Evolutionary conservation across 2,888 invertebrate genomes (phyloP), one percentile per base, ranked within the genome.

Genomic region (Kryphioiulus occultus): DNA sequence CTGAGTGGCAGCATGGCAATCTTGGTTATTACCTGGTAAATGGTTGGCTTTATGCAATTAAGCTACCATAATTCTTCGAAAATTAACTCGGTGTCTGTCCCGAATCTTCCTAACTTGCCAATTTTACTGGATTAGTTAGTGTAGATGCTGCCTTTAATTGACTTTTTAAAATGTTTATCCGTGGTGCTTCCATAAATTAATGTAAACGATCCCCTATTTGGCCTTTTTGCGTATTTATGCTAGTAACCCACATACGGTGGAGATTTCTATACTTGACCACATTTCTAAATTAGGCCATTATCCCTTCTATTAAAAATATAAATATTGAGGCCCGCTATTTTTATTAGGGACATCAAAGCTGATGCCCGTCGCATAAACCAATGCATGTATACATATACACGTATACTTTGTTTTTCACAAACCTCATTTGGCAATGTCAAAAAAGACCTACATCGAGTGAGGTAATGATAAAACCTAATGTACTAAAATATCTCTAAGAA

Each of bases 181-280:
- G n/a, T n/a, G n/a, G n/a, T n/a, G n/a, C n/a, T n/a, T n/a, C n/a
- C n/a, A n/a, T n/a, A n/a, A n/a, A n/a, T n/a, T n/a, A n/a, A n/a
- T n/a, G 68, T 22, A 68, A 26, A 68, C 26, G 26, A 68, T 68
- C 68, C 68, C 68, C 7, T 68, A 68, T 68, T 68, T 68, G 68
- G 68, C 7, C 26, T 68, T 68, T 68, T 68, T 68, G 10, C n/a
- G n/a, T 26, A 26, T 19, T n/a, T 68, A 26, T 26, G 26, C 68
- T 26, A 7, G 68, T 68, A 68, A 68, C 68, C 68, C 68, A 68
- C 68, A 68, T 68, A 26, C 47, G 39, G 17, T 17, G 47, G 10
- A 15, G n/a, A 68, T 68, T 68, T 68, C 68, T 68, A 26, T 68
- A 68, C 68, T n/a, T 68, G 68, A 68, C 68, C 68, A 68, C 68